phyloP scores from a whole-genome alignment of 2,113 vertebrate species.

The Spea multiplicata region DNA sequence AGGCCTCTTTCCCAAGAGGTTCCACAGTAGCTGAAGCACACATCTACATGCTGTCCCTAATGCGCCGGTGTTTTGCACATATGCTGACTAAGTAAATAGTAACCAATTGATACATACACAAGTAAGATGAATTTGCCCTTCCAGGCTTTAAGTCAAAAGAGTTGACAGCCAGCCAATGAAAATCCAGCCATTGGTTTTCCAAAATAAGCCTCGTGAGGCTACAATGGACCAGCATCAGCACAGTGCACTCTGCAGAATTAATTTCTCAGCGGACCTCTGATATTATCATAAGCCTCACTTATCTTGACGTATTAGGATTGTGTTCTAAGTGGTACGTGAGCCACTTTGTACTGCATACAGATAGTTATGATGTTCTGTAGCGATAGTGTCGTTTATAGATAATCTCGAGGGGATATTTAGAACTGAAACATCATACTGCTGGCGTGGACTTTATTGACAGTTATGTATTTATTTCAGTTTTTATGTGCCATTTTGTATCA shows the following conservation, averaged over 20 bases:
- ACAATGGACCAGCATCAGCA: background rate
- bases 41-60: no score
- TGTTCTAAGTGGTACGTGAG: background rate
- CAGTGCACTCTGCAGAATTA: background rate
- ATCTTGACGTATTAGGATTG: background rate
- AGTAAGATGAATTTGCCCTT: background rate
- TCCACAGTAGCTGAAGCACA: no score
- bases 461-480: background rate
- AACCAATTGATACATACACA: background rate
- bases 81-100: no score
- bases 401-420: background rate
- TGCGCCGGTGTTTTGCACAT: no score
- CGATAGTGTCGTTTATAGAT: background rate
- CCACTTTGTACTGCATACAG: background rate
- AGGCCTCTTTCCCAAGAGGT: no score
- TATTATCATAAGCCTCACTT: conserved; percentile 5
- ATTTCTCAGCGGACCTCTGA: conserved; percentile 2
- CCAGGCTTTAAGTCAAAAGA: background rate
- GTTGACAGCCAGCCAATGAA: background rate
- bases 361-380: background rate
- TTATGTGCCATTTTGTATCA: conserved; percentile 3
- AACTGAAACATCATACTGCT: background rate
- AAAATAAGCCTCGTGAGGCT: background rate
- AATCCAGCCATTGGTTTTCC: background rate
- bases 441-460: background rate